Evolutionary conservation across 2,888 invertebrate species (phyloP).

Genomic region (Mythimna impura): DNA sequence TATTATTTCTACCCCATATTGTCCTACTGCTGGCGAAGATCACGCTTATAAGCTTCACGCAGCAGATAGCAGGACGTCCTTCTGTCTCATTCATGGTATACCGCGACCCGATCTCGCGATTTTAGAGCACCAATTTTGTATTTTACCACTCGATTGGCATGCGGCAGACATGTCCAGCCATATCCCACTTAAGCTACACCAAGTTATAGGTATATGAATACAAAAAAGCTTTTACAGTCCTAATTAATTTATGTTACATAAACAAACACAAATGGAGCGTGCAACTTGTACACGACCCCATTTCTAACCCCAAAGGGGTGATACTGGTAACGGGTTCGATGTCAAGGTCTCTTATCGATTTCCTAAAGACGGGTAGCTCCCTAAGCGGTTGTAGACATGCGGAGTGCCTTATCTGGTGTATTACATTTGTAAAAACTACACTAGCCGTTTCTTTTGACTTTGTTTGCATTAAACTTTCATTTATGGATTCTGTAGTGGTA

Average conservation of each 20-base stretch:
- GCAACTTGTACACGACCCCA: not conserved
- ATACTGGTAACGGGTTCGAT: constrained; percentile 13
- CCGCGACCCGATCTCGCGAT: too few relatives aligned
- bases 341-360: constrained; percentile 50
- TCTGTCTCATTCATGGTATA: too few relatives aligned
- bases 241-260: constrained; percentile 26
- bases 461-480: not conserved
- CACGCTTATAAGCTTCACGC: too few relatives aligned
- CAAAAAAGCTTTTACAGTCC: not conserved
- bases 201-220: too few relatives aligned
- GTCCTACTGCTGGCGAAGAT: too few relatives aligned
- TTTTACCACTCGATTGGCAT: too few relatives aligned
- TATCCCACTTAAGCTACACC: too few relatives aligned
- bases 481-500: not conserved
- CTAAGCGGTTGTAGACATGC: constrained; percentile 39
- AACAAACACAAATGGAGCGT: constrained; percentile 7
- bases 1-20: too few relatives aligned
- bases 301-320: constrained; percentile 22
- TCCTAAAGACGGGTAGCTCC: constrained; percentile 21
- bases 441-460: not conserved
- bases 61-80: too few relatives aligned
- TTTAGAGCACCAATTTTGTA: too few relatives aligned
- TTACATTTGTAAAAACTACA: constrained; percentile 12
- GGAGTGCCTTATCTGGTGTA: constrained; percentile 18
- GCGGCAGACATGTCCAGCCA: too few relatives aligned